Conservation (phyloP, 35 echinoderm and acorn worm genomes). For the Eucidaris tribuloides region DNA sequence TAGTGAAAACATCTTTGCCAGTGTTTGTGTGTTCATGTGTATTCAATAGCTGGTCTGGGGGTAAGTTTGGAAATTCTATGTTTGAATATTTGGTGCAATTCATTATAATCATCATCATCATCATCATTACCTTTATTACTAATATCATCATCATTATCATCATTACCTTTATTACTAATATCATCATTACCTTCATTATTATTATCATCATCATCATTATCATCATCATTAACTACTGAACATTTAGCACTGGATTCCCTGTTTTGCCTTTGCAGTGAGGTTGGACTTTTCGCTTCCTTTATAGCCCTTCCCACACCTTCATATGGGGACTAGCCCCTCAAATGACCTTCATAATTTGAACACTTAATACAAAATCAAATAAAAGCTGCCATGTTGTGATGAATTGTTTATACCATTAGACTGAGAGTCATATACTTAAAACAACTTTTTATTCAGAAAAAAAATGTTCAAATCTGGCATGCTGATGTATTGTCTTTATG, state of each 20-base stretch:
- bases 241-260: too few species aligned
- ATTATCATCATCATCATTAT: too few species aligned
- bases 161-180: too few species aligned
- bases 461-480: neutral
- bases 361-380: neutral
- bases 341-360: too few species aligned
- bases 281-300: too few species aligned
- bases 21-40: neutral
- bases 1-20: neutral
- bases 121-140: too few species aligned
- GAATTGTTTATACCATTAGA: neutral
- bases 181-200: too few species aligned
- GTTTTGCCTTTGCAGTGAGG: too few species aligned
- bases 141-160: too few species aligned
- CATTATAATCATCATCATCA: neutral
- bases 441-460: neutral
- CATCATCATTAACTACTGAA: too few species aligned
- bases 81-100: neutral
- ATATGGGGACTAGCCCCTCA: too few species aligned
- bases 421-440: neutral
- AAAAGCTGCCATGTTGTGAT: neutral
- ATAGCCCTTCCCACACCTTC: too few species aligned
- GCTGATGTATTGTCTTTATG: neutral
- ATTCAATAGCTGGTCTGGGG: neutral
- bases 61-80: neutral